Percentiles rank a stretch among this genome's conserved stretches.
These are phyloP conservation scores for Xylota segnis DNA, from an alignment of 2,888 invertebrate genomes.

Conservation along the genomic window DNA sequence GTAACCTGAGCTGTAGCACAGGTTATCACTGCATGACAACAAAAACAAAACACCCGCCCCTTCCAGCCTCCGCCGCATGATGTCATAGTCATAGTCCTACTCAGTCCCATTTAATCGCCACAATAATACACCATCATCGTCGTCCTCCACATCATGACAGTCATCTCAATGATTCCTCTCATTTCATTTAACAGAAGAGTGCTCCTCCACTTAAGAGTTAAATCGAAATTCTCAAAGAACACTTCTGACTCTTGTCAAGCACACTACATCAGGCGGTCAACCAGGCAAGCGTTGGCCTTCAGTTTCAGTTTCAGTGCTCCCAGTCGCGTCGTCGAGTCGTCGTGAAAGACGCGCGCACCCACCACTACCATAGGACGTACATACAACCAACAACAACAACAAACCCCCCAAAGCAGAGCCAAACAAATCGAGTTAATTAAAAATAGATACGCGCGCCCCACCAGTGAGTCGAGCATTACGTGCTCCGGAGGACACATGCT, in stretches of 20 bases:
- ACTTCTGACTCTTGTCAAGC: slow-evolving; percentile 42
- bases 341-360: slow-evolving; percentile 23
- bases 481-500: slow-evolving; percentile 41
- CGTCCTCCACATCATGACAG: slow-evolving; percentile 2
- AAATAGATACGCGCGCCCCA: slow-evolving; percentile 53
- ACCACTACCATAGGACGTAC: too few species aligned
- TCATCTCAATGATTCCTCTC: slow-evolving; percentile 23
- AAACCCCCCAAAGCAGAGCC: not conserved
- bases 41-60: not conserved
- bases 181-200: slow-evolving; percentile 20
- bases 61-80: not conserved
- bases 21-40: slow-evolving; percentile 5
- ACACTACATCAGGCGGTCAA: slow-evolving; percentile 27
- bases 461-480: slow-evolving; percentile 23
- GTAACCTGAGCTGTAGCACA: not conserved
- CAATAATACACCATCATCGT: not conserved
- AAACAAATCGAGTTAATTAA: slow-evolving; percentile 39
- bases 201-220: slow-evolving; percentile 19
- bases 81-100: not conserved
- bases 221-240: slow-evolving; percentile 37
- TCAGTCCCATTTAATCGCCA: not conserved
- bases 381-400: too few species aligned
- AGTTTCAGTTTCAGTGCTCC: slow-evolving; percentile 12
- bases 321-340: not conserved
- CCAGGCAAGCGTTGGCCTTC: slow-evolving; percentile 16